Evolutionary conservation across 2,797 vertebrate species (phyloP).

Genomic region (Sebastiscus albofasciatus): DNA sequence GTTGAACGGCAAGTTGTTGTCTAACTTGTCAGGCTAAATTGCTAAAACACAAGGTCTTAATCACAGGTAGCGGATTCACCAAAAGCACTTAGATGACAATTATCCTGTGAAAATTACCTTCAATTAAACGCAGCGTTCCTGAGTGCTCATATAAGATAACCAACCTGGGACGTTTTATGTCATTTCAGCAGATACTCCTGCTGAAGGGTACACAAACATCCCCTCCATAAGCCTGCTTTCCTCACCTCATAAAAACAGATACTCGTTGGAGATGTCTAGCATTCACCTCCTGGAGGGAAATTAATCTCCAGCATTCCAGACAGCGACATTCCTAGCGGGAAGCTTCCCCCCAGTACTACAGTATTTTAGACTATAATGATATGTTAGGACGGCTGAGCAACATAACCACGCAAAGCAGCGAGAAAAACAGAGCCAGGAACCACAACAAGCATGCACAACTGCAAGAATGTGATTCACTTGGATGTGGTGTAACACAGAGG

Average conservation of each 20-base stretch:
- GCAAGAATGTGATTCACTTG: conserved; percentile 27
- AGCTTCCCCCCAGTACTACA: conserved; percentile 42
- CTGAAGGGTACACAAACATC: not conserved
- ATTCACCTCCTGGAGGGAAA: conserved; percentile 53
- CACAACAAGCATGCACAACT: conserved; percentile 29
- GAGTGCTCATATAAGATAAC: conserved; percentile 25
- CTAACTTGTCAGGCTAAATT: conserved; percentile 41
- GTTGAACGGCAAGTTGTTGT: conserved; percentile 33
- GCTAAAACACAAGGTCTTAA: conserved; percentile 39
- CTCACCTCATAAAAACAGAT: conserved; percentile 20
- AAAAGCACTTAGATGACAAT: conserved; percentile 44
- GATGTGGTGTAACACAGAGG: conserved; percentile 27
- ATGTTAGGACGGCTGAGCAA: conserved; percentile 44
- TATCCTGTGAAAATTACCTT: conserved; percentile 26
- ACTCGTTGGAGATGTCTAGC: conserved; percentile 36
- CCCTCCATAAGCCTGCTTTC: not conserved
- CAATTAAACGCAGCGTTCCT: conserved; percentile 33
- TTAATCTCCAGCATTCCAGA: conserved; percentile 64
- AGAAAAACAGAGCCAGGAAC: conserved; percentile 29
- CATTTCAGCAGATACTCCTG: conserved; percentile 16
- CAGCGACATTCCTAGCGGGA: conserved; percentile 56
- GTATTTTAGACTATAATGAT: conserved; percentile 69
- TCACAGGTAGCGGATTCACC: conserved; percentile 45
- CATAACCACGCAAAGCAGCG: conserved; percentile 31
- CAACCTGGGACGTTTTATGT: conserved; percentile 19